Base-by-base conservation (phyloP, 2,797 vertebrate species). In the Sternarchorhynchus goeldii region DNA sequence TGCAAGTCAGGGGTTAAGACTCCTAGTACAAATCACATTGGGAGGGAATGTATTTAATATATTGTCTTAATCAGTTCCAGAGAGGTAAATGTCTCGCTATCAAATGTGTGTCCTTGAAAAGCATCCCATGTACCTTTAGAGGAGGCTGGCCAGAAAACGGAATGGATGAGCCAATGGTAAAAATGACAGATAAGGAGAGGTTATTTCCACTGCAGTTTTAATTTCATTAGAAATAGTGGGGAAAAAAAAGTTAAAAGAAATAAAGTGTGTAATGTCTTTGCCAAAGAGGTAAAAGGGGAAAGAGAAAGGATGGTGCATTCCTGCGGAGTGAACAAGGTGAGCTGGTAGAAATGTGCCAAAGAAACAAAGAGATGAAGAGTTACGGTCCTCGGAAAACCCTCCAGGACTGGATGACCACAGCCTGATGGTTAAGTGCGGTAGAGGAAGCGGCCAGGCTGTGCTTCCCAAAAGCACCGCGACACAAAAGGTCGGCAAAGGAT, bases 21-120 rank as follows among this genome's bases (percentile, higher is more conserved):
- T 86, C 86, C 64, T 75, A 86, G 90, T 91, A 91, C 91, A 93
- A 93, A 92, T 93, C 91, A 92, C 88, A 88, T 77, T 85, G 66
- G 75, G 83, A 88, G 86, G 88, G 88, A 91, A 90, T 85, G 83
- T 86, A 87, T 90, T 91, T 91, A 87, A 89, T 90, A 81, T 83
- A 87, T 88, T 80, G 77, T 86, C 85, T 84, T 92, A 92, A 93
- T 92, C 85, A 83, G 72, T 93, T 93, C 90, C 93, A 92, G 91
- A 92, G 84, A 84, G 88, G 79, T 79, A 67, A 84, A 67, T 74
- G 65, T 80, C 74, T 17, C 81, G 82, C 82, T 85, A 83, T 88
- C 82, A 76, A 77, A 77, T 79, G 84, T 66, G 64, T 60, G 66
- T 85, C 84, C 86, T 83, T 82, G 71, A 87, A 87, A 82, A 56